Evolutionary conservation across 2,113 vertebrate genomes (phyloP).

Genomic region (Ictalurus punctatus): DNA sequence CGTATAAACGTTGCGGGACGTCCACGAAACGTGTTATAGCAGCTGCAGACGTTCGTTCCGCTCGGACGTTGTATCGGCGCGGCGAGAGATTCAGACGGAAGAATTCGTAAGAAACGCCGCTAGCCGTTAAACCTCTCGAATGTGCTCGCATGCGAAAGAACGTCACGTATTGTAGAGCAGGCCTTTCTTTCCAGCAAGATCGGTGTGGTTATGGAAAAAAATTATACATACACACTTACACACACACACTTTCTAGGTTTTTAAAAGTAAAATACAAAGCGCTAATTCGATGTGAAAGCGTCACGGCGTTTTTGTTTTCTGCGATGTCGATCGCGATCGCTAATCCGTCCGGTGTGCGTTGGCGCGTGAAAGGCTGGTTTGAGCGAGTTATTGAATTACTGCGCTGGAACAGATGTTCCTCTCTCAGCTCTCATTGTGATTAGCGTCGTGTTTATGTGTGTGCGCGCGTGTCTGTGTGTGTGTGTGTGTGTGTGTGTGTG

Average conservation of each 20-base stretch:
- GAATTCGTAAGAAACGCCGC: neutral
- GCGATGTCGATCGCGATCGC: neutral
- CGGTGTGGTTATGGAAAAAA: neutral
- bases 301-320: neutral
- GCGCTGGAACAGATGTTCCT: slow-evolving; percentile 44
- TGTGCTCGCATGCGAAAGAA: neutral
- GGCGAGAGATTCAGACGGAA: neutral
- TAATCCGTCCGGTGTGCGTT: slow-evolving; percentile 13
- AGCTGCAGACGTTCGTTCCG: neutral
- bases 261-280: neutral
- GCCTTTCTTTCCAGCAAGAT: neutral
- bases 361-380: slow-evolving; percentile 18
- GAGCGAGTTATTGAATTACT: slow-evolving; percentile 46
- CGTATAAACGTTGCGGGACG: neutral
- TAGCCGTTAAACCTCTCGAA: neutral
- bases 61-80: neutral
- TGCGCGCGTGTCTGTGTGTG: neutral
- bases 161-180: neutral
- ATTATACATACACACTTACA: neutral
- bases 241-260: neutral
- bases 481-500: neutral
- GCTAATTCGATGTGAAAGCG: neutral
- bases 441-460: neutral
- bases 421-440: slow-evolving; percentile 31
- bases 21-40: neutral